Evolutionary conservation across 2,797 vertebrate species (phyloP).

Genomic region (Macrochelys suwanniensis): DNA sequence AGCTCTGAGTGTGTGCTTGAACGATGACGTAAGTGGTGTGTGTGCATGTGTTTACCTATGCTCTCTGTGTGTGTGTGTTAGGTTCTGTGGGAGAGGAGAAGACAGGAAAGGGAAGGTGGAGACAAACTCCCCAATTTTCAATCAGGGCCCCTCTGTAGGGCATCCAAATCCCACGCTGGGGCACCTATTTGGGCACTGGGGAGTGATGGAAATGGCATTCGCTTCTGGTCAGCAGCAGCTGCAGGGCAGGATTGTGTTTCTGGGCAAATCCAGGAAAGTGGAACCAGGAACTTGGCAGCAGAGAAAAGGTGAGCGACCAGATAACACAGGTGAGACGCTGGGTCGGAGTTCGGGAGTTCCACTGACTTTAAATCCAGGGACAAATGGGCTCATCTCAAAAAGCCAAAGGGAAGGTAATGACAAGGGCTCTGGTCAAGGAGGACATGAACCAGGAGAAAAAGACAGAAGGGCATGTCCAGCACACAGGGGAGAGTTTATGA

Average conservation of each 20-base stretch:
- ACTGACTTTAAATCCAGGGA: not conserved
- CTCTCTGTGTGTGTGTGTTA: not conserved
- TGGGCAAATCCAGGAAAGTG: not conserved
- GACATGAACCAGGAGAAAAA: not conserved
- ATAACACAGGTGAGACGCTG: not conserved
- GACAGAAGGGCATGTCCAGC: not conserved
- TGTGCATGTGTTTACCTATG: not conserved
- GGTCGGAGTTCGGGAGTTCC: not conserved
- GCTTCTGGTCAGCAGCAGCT: not conserved
- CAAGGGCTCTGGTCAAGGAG: not conserved
- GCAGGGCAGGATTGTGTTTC: not conserved
- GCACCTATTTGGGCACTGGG: not conserved
- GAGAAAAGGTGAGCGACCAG: not conserved
- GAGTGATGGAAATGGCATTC: not conserved
- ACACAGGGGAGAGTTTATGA: not conserved
- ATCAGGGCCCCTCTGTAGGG: not conserved
- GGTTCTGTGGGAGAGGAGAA: not conserved
- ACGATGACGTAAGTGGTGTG: accelerated
- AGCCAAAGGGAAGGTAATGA: not conserved
- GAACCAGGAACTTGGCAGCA: not conserved
- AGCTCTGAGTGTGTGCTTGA: not conserved
- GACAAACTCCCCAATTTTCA: not conserved
- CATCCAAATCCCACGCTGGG: not conserved
- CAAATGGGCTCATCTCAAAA: not conserved
- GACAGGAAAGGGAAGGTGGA: not conserved